phyloP scores from a whole-genome alignment of 2,113 vertebrate species.

The Cebus imitator region DNA sequence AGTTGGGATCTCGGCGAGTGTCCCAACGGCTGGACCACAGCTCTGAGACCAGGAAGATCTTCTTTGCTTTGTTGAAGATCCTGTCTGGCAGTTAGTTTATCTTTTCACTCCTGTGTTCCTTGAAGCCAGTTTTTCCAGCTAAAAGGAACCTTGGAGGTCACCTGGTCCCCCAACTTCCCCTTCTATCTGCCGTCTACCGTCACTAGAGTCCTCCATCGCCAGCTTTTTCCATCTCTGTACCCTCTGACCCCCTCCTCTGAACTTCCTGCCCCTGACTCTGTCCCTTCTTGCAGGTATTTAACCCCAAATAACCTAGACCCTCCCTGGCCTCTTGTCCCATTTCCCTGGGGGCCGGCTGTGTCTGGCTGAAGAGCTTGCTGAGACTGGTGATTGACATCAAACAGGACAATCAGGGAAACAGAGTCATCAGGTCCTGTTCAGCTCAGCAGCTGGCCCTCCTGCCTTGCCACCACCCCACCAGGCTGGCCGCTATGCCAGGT shows the following conservation, averaged over 20 bases:
- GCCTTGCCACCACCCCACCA: background rate
- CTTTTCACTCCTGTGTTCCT: background rate
- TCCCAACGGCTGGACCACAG: background rate
- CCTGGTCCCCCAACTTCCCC: background rate
- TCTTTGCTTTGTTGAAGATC: background rate
- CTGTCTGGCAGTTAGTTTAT: background rate
- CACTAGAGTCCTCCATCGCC: background rate
- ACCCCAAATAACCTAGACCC: background rate
- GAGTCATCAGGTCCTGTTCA: background rate
- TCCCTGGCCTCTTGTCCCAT: background rate
- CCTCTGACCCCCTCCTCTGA: background rate
- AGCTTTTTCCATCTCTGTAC: background rate
- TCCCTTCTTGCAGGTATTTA: background rate
- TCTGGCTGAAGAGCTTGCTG: background rate
- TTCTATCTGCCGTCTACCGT: background rate
- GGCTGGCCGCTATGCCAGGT: background rate
- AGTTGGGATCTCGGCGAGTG: background rate
- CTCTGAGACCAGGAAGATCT: background rate
- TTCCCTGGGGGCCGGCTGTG: background rate
- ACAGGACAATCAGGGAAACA: background rate
- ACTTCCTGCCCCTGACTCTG: background rate
- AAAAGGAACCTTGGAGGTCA: background rate
- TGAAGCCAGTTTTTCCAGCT: slow-evolving; percentile 7
- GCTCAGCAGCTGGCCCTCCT: background rate
- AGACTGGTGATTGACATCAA: background rate